These are phyloP conservation scores for Ctenochaetus hawaiiensis DNA, from an alignment of 2,797 vertebrate species.

Conservation along the genomic window DNA sequence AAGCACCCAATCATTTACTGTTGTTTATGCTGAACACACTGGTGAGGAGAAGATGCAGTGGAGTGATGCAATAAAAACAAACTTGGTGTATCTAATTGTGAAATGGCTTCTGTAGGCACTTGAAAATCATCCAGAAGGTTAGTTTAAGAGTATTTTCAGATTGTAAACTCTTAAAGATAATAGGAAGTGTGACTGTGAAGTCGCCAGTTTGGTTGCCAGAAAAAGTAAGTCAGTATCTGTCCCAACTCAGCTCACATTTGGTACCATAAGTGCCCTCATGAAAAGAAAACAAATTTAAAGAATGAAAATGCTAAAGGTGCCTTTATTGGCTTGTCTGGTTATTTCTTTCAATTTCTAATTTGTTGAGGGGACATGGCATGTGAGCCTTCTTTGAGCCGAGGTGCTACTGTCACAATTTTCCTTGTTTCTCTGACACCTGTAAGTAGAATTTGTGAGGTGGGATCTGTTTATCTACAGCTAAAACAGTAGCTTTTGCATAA, in stretches of 20 bases:
- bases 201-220: not conserved
- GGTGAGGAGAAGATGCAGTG: not conserved
- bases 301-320: too few species aligned
- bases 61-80: slow-evolving; percentile 29
- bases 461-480: too few species aligned
- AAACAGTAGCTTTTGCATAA: not conserved
- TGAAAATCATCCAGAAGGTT: not conserved
- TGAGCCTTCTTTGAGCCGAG: too few species aligned
- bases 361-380: too few species aligned
- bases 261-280: not conserved
- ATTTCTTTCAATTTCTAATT: too few species aligned
- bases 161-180: not conserved
- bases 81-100: not conserved
- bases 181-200: not conserved
- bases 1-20: slow-evolving; percentile 38
- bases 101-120: not conserved
- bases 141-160: not conserved
- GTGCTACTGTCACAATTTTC: too few species aligned
- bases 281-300: too few species aligned
- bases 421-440: too few species aligned
- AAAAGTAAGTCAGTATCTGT: not conserved
- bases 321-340: too few species aligned
- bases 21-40: not conserved
- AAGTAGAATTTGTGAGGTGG: too few species aligned
- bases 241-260: not conserved